phyloP scores from a whole-genome alignment of 2,888 invertebrate genomes.

The Halictus quadricinctus region DNA sequence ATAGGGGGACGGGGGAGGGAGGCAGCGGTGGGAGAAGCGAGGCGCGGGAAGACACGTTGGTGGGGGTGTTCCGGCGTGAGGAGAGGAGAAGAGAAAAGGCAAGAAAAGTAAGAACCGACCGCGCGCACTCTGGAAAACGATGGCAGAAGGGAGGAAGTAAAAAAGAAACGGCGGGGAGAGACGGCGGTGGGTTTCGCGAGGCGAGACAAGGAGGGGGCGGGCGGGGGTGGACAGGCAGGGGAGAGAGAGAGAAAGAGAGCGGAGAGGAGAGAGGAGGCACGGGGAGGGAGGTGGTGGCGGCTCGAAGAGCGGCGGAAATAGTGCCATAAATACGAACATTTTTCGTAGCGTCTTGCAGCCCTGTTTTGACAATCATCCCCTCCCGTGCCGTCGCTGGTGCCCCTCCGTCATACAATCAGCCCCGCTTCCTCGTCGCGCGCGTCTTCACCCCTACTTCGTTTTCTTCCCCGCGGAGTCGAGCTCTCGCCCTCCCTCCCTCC shows the following conservation, averaged over 20 bases:
- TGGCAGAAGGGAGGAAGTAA: slow-evolving; percentile 67
- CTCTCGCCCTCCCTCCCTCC: not conserved
- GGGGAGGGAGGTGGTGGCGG: slow-evolving; percentile 53
- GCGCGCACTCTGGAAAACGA: slow-evolving; percentile 67
- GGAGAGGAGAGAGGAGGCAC: slow-evolving; percentile 19
- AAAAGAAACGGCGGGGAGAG: slow-evolving; percentile 62
- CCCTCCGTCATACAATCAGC: slow-evolving; percentile 54
- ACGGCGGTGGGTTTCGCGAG: slow-evolving; percentile 38
- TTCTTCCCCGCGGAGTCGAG: slow-evolving; percentile 42
- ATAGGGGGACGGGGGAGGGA: slow-evolving; percentile 49
- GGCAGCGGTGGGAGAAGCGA: slow-evolving; percentile 47
- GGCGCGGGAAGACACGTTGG: slow-evolving; percentile 56
- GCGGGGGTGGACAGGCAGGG: slow-evolving; percentile 7
- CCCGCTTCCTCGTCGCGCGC: slow-evolving; percentile 33
- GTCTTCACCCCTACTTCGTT: slow-evolving; percentile 10
- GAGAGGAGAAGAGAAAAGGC: slow-evolving; percentile 55
- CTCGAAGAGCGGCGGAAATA: slow-evolving; percentile 75
- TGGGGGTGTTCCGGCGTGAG: slow-evolving; percentile 39
- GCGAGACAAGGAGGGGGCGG: slow-evolving; percentile 51
- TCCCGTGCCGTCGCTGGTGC: slow-evolving; percentile 39
- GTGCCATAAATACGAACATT: slow-evolving; percentile 80
- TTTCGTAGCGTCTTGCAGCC: slow-evolving; percentile 78
- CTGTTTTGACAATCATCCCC: slow-evolving; percentile 79
- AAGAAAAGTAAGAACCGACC: slow-evolving; percentile 63
- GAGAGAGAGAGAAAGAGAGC: slow-evolving; percentile 7